Evolutionary conservation across 2,113 vertebrate genomes (phyloP).

Genomic region (Paradisaea rubra): DNA sequence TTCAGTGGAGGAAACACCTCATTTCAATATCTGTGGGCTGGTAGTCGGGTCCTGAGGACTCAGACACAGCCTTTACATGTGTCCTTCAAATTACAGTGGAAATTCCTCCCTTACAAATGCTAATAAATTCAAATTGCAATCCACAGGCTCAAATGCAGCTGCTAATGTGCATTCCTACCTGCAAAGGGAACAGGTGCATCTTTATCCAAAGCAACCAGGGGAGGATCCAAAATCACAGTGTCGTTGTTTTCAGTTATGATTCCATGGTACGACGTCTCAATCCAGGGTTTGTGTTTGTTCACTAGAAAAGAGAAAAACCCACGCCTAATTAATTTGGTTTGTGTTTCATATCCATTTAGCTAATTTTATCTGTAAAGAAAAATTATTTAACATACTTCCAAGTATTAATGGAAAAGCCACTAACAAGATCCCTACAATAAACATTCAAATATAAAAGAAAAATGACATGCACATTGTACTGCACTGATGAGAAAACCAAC

Average conservation of each 20-base stretch:
- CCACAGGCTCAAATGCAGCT: not conserved
- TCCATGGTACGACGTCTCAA: slow-evolving; percentile 95
- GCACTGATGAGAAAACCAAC: not conserved
- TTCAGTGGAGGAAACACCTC: not conserved
- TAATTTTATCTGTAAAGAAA: not conserved
- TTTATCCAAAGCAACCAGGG: slow-evolving; percentile 94
- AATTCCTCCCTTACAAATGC: not conserved
- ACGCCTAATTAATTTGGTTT: not conserved
- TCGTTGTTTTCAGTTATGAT: slow-evolving; percentile 95
- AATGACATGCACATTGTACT: not conserved
- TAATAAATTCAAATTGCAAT: not conserved
- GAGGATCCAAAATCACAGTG: slow-evolving; percentile 91
- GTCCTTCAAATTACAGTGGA: not conserved
- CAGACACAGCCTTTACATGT: not conserved
- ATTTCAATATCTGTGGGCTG: not conserved
- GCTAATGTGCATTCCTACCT: slow-evolving; percentile 71
- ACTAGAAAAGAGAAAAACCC: slow-evolving; percentile 69
- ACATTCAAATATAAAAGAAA: not conserved
- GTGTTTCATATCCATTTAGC: not conserved
- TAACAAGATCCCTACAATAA: not conserved
- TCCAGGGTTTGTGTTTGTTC: slow-evolving; percentile 98
- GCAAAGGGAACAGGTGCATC: slow-evolving; percentile 93
- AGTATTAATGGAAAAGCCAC: not conserved
- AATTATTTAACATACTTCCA: not conserved
- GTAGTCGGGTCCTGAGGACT: not conserved